Percentiles rank a stretch among this genome's conserved stretches.
Evolutionary conservation across 2,888 invertebrate genomes (phyloP).

Genomic region (Ophraella communa): DNA sequence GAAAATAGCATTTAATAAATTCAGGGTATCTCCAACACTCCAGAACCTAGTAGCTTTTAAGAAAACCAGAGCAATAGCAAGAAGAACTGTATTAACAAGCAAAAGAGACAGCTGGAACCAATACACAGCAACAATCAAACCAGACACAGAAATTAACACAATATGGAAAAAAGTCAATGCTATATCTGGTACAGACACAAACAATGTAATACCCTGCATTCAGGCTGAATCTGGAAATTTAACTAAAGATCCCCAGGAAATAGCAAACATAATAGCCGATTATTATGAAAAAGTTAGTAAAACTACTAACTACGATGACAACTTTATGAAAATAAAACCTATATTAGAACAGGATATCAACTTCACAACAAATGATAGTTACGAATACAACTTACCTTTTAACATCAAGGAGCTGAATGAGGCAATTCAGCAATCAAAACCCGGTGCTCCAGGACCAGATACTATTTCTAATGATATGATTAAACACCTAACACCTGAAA

Average conservation of each 20-base stretch:
- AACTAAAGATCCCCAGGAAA: background rate
- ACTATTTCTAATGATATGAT: slow-evolving; percentile 14
- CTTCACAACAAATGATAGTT: no score
- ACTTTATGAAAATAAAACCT: background rate
- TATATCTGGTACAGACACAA: no score
- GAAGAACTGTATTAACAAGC: background rate
- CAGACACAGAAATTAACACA: no score
- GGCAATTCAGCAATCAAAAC: background rate
- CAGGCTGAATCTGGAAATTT: background rate
- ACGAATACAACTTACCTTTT: no score
- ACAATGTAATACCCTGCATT: no score
- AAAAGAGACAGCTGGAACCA: slow-evolving; percentile 2
- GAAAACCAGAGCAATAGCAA: slow-evolving; percentile 12
- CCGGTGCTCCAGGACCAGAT: slow-evolving; percentile 12
- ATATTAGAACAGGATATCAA: background rate
- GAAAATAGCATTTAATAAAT: slow-evolving; percentile 5
- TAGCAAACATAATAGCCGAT: background rate
- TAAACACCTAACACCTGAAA: background rate
- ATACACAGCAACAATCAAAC: no score
- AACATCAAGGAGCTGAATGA: slow-evolving; percentile 3
- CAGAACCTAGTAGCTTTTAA: slow-evolving; percentile 20
- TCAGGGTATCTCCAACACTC: slow-evolving; percentile 5
- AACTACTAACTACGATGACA: background rate
- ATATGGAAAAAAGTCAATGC: no score
- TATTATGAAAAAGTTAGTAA: slow-evolving; percentile 11